Evolutionary conservation across 2,797 vertebrate genomes (phyloP), one percentile per base, ranked within the genome.

Genomic region (Varecia variegata): DNA sequence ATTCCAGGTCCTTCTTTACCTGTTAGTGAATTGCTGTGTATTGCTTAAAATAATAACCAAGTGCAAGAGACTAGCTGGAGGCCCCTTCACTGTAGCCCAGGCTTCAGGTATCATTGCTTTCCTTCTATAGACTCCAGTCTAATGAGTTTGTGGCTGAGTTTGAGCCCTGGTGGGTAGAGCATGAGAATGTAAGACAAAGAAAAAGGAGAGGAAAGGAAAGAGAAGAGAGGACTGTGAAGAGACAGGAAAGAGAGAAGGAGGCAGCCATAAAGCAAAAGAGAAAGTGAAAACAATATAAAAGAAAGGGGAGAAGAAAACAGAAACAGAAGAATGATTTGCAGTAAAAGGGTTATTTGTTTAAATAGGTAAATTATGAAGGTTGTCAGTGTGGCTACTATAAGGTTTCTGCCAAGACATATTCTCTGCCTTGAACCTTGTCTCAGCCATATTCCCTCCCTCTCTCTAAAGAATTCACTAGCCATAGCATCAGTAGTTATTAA

Each of bases 401-500:
- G 32, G 21, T 84, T 92, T 83, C 32, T 86, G 7, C 6, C 50
- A 87, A 87, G 27, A 83, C 27, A 52, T 18, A 62, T 21, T 62
- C 38, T 52, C 20, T 68, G 17, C 56, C 74, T 92, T 94, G 18
- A 62, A 81, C 35, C 12, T 35, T 77, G 47, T 12, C 25, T 68
- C 35, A 76, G 71, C n/a, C 17, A 35, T 18, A 82, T 5, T 88
- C 32, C 27, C 21, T 60, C 25, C 74, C 62, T 85, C 27, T 76
- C 60, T 79, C 54, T 87, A 83, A 96, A 91, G 18, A 95, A 90
- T 83, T 94, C 62, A 50, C 56, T 54, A 96, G 45, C 3, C 52
- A 80, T 7, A 93, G 20, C 52, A 89, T 81, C 87, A 94, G 32
- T 52, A 84, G n/a, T 71, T 96, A 89, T 86, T 96, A 74, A 77